These are phyloP conservation scores for Aleiodes alternator DNA, from an alignment of 2,888 invertebrate genomes.

Conservation along the genomic window DNA sequence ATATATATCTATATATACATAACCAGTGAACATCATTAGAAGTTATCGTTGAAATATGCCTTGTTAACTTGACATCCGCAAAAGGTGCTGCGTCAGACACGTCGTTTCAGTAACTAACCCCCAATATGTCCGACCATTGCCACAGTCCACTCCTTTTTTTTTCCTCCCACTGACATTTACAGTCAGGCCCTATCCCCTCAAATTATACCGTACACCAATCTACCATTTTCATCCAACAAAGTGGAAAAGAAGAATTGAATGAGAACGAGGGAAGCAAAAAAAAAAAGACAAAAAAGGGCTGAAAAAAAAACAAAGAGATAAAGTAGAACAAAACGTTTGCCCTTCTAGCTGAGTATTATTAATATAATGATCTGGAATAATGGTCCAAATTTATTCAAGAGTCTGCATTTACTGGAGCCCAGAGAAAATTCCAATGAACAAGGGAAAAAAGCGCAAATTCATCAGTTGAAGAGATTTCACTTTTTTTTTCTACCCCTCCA, in stretches of 20 bases:
- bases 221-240: constrained; percentile 36
- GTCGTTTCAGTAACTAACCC: constrained; percentile 53
- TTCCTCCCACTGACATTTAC: constrained; percentile 48
- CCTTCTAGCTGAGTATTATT: constrained; percentile 12
- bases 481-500: too few relatives aligned
- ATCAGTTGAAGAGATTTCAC: too few relatives aligned
- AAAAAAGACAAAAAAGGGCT: neutral
- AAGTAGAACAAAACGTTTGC: too few relatives aligned
- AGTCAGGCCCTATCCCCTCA: constrained; percentile 35
- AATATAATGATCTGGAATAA: constrained; percentile 25
- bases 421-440: constrained; percentile 9
- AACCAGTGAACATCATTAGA: constrained; percentile 53
- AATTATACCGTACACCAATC: constrained; percentile 44
- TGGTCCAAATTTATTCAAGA: constrained; percentile 25
- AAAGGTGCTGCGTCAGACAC: constrained; percentile 59
- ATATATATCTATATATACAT: constrained; percentile 25
- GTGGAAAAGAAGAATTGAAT: too few relatives aligned
- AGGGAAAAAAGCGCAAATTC: neutral
- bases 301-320: constrained; percentile 11
- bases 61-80: constrained; percentile 59
- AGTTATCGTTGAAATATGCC: constrained; percentile 59
- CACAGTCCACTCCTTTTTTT: constrained; percentile 35
- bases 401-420: constrained; percentile 2
- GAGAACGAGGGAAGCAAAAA: neutral
- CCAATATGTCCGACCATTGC: constrained; percentile 40